Percentiles rank a stretch among this genome's conserved stretches.
Conservation (phyloP, 2,888 invertebrate genomes). For the Cantharis nigra region DNA sequence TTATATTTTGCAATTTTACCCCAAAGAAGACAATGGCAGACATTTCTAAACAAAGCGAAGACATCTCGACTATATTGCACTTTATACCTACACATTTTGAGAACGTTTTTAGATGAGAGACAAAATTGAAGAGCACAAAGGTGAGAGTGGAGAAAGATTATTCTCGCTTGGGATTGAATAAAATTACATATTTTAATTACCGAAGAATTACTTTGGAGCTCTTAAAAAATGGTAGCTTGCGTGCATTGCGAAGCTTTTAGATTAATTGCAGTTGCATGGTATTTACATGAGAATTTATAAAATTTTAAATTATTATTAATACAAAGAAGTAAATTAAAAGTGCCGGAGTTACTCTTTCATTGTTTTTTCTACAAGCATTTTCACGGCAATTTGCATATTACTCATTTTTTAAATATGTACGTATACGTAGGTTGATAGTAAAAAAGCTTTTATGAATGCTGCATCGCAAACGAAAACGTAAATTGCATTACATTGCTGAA, state of each 20-base stretch:
- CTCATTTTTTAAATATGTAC: background rate
- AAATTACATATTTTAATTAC: background rate
- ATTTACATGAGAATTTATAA: background rate
- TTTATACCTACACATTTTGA: too few relatives aligned
- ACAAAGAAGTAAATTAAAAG: background rate
- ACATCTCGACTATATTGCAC: too few relatives aligned
- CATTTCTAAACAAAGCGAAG: too few relatives aligned
- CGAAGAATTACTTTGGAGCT: background rate
- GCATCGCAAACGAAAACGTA: conserved; percentile 13
- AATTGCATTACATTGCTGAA: conserved; percentile 9
- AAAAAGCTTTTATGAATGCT: conserved; percentile 4
- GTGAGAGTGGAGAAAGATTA: background rate
- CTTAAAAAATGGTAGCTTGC: background rate
- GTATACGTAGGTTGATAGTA: background rate
- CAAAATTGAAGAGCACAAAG: background rate
- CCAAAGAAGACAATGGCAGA: too few relatives aligned
- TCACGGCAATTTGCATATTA: background rate
- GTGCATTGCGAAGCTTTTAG: background rate
- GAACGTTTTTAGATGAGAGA: background rate
- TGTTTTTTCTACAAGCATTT: background rate
- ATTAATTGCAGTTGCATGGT: background rate
- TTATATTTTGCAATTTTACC: too few relatives aligned
- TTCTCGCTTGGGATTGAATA: background rate
- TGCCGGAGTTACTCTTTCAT: background rate
- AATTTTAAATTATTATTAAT: background rate